phyloP scores from a whole-genome alignment of 2,797 vertebrate genomes.

The Clarias pachynema region DNA sequence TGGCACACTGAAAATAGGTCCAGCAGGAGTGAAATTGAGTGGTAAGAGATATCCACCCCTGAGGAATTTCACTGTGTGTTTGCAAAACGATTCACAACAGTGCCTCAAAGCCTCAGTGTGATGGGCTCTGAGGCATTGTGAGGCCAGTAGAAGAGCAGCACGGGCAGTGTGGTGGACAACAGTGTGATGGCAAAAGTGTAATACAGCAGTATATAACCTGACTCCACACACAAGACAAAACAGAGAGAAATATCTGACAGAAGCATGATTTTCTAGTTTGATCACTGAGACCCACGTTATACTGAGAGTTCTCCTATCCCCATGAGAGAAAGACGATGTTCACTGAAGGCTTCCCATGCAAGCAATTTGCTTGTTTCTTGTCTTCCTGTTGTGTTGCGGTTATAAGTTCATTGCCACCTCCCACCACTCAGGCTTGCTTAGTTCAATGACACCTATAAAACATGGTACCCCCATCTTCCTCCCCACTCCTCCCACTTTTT shows the following conservation, averaged over 20 bases:
- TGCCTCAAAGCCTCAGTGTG: constrained; percentile 51
- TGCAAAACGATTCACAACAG: constrained; percentile 49
- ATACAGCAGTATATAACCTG: not conserved
- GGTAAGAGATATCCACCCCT: constrained; percentile 39
- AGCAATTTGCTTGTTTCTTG: constrained; percentile 81
- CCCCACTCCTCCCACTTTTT: constrained; percentile 52
- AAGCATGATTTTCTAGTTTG: constrained; percentile 66
- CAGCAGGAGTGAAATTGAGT: constrained; percentile 53
- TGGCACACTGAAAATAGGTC: constrained; percentile 58
- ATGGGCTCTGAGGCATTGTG: constrained; percentile 36
- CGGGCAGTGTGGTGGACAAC: constrained; percentile 14
- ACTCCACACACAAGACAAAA: not conserved
- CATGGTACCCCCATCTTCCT: constrained; percentile 58
- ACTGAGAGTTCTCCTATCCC: constrained; percentile 38
- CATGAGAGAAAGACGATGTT: constrained; percentile 58
- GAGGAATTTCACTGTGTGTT: constrained; percentile 56
- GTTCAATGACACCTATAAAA: constrained; percentile 81
- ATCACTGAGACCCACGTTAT: constrained; percentile 64
- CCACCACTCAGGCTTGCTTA: constrained; percentile 69
- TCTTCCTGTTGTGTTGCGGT: constrained; percentile 76
- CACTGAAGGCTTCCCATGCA: constrained; percentile 72
- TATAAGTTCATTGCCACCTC: constrained; percentile 76
- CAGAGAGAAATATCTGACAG: constrained; percentile 64
- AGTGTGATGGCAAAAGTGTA: not conserved
- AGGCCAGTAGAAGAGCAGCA: constrained; percentile 27